Base-by-base conservation (phyloP, 2,888 invertebrate species). In the Microdon myrmicae region DNA sequence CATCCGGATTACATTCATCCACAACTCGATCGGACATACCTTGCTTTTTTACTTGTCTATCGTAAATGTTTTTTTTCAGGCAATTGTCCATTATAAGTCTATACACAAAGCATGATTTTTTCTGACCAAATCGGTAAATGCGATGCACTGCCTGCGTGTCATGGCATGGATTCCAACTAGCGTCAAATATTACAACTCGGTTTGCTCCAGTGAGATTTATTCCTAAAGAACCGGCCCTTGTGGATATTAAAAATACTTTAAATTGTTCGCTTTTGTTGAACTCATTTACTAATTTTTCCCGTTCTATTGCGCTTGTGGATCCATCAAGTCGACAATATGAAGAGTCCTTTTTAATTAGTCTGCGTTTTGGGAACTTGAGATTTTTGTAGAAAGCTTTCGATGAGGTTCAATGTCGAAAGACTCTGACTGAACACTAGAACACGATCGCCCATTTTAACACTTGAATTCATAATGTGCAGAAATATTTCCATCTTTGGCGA, bases 131-230 rank as follows among this genome's bases (percentile, higher is more conserved):
- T 72, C 79, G 85, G 77, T 94, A 95, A 26, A 98, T 96, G 69
- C 98, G 83, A 78, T 98, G 98, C 8, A 99, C 96, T 19, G 98
- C 98, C 82, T 95, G 95, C 0, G 94, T 94, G 75, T 97, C 97
- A 74, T 99, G 98, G 75, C 98, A 98, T 1, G 98, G 98, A 82
- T 99, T 99, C 97, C 98, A 99, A 25, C 95, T 96, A 8, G 98
- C 97, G 79, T 99, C 99, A 74, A 98, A 90, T 37, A 99, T 96
- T 28, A 97, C 90, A 3, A 98, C 98, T 20, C 99, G 85, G 81
- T 97, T 98, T 0, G 99, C 99, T 9, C 97, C 96, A 12, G 96
- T 92, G 66, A 99, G 84, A 82, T 99, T 99, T 68, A 99, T 97
- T 5, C 99, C 99, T 20, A 97, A 82, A 8, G 96, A 96, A 1